Percentiles rank a stretch among this genome's conserved stretches.
Evolutionary conservation across 2,797 vertebrate genomes (phyloP).

Genomic region (Neosalanx taihuensis): DNA sequence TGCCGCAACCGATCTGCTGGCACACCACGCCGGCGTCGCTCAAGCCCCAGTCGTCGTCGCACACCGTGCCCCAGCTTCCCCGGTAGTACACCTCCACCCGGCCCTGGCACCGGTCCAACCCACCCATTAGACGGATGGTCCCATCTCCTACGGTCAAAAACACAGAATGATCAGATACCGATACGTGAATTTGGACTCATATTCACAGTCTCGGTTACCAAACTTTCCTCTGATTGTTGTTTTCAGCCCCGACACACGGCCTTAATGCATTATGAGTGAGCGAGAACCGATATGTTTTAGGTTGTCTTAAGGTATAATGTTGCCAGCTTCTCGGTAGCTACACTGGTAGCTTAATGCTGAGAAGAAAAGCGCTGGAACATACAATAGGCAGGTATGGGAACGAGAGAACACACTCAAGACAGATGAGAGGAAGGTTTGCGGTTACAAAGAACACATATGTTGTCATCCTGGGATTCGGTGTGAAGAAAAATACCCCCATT

Average conservation of each 20-base stretch:
- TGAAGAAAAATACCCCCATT: slow-evolving; percentile 37
- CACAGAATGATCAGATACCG: background rate
- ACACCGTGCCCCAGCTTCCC: slow-evolving; percentile 92
- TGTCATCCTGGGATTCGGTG: slow-evolving; percentile 32
- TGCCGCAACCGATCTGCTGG: slow-evolving; percentile 84
- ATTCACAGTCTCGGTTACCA: background rate
- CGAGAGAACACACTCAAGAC: background rate
- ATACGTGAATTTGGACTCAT: background rate
- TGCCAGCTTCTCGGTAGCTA: background rate
- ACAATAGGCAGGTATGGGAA: slow-evolving; percentile 17
- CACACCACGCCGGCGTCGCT: slow-evolving; percentile 86
- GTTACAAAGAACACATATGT: slow-evolving; percentile 30
- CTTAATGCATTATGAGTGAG: too few relatives aligned
- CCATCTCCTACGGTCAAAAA: slow-evolving; percentile 77
- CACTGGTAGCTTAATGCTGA: background rate
- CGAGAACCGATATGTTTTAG: too few relatives aligned
- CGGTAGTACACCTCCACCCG: slow-evolving; percentile 88
- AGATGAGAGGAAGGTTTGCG: slow-evolving; percentile 20
- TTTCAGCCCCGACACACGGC: too few relatives aligned
- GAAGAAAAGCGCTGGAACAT: slow-evolving; percentile 23
- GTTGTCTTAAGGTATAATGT: background rate
- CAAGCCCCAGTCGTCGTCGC: slow-evolving; percentile 90
- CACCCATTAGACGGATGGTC: slow-evolving; percentile 80
- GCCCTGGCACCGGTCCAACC: slow-evolving; percentile 81
- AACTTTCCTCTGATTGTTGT: too few relatives aligned